Base-by-base conservation (phyloP, 2,113 vertebrate genomes). In the Raja brachyura region DNA sequence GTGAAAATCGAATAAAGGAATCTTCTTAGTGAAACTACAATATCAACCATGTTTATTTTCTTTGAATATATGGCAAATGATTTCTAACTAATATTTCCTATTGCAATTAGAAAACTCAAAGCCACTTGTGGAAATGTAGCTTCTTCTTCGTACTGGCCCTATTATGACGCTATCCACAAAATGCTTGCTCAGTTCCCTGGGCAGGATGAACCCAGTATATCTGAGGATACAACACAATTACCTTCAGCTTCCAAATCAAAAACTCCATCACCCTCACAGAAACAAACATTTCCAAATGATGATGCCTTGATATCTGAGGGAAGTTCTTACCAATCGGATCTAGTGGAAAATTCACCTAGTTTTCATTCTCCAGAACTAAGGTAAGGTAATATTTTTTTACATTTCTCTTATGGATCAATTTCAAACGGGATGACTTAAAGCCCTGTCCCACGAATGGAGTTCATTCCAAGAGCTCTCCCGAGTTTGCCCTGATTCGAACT, bases 101-200 rank as follows among this genome's bases (percentile, higher is more conserved):
- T 92, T 73, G 48, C 90, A 73, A 88, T 73, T 74, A 92, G 90
- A 73, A 92, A 92, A 54, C 90, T 92, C 33, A 92, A 92, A 73
- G 90, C 90, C 48, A 92, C 90, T 5, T 92, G 90, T 28, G 90
- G 66, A 88, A 88, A 16, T 88, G 59, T 31, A 48, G 68, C 90
- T 39, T 92, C 90, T 9, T 70, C 90, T 54, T 92, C 90, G 5
- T 92, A 92, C 20, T 92, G 90, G 90, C 90, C 90, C 70, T 92
- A 92, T 28, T 92, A 92, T 10, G 90, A 92, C 25, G 90, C 68
- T 92, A 70, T 92, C 66, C 90, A 92, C 33, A 92, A 68, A 11
- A 92, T 92, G 90, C 90, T 92, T 13, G 8, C 90, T 73, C 90
- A 92, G 11, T 73, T 92, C 68, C 20, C 90, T 28, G 90, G 66